A percentile compares a stretch with the other conserved stretches of the same genome.
Evolutionary conservation across 2,113 vertebrate species (phyloP).

Genomic region (Orycteropus afer): DNA sequence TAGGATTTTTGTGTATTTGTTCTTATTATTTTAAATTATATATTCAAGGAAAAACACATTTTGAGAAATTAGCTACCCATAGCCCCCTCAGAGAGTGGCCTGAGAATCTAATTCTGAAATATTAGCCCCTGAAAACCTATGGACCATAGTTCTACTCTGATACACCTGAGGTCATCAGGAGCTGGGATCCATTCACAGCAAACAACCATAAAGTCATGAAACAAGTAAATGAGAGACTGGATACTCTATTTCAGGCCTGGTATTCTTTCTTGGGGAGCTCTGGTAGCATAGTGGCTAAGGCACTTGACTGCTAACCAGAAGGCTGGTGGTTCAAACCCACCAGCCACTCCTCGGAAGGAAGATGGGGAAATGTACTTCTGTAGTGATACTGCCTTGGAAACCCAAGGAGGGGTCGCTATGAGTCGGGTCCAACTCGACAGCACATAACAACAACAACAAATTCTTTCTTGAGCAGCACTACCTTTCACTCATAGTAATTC

Average conservation of each 20-base stretch:
- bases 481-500: neutral
- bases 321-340: too few species aligned
- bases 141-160: neutral
- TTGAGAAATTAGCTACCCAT: neutral
- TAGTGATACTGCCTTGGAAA: too few species aligned
- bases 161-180: neutral
- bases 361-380: too few species aligned
- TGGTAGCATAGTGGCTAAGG: too few species aligned
- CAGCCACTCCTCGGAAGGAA: too few species aligned
- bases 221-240: neutral
- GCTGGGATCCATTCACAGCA: neutral
- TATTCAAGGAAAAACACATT: neutral
- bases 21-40: neutral
- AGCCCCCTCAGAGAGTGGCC: neutral
- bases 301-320: too few species aligned
- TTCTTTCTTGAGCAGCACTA: neutral
- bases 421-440: too few species aligned
- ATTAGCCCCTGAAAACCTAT: neutral
- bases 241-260: neutral
- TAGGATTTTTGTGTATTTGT: neutral
- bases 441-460: too few species aligned
- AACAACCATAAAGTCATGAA: neutral
- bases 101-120: neutral
- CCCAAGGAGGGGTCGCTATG: too few species aligned
- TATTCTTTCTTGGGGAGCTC: neutral